Conservation (phyloP, 2,113 vertebrate species). For the Cavia aperea region DNA sequence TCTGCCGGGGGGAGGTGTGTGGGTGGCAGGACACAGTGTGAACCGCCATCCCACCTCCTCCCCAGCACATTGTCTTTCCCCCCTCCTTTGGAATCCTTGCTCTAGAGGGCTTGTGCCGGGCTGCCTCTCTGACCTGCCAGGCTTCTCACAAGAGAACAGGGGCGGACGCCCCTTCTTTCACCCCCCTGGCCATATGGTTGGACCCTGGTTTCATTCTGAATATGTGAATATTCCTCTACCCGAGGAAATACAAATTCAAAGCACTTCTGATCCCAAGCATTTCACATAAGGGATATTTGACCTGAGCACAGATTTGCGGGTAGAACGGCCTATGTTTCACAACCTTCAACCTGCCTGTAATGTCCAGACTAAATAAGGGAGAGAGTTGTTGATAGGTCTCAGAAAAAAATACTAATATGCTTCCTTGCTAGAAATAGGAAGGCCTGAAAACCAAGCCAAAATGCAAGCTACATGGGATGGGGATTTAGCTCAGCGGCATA, state of each 20-base stretch:
- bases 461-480: neutral
- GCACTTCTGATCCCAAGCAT: neutral
- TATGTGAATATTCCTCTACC: neutral
- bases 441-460: constrained; percentile 13
- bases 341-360: neutral
- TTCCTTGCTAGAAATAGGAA: constrained; percentile 1
- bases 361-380: neutral
- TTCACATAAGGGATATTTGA: neutral
- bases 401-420: neutral
- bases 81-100: neutral
- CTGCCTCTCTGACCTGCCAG: too few relatives aligned
- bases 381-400: neutral
- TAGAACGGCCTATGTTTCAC: neutral
- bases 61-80: neutral
- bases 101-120: neutral
- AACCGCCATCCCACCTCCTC: neutral
- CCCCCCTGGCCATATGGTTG: neutral
- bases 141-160: neutral
- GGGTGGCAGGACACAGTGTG: neutral
- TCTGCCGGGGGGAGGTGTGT: neutral
- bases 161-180: neutral
- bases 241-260: neutral
- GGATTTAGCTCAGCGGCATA: too few relatives aligned
- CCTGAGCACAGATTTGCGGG: neutral
- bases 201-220: neutral